Base-by-base conservation (phyloP, 2,113 vertebrate species). In the Channa maculata region DNA sequence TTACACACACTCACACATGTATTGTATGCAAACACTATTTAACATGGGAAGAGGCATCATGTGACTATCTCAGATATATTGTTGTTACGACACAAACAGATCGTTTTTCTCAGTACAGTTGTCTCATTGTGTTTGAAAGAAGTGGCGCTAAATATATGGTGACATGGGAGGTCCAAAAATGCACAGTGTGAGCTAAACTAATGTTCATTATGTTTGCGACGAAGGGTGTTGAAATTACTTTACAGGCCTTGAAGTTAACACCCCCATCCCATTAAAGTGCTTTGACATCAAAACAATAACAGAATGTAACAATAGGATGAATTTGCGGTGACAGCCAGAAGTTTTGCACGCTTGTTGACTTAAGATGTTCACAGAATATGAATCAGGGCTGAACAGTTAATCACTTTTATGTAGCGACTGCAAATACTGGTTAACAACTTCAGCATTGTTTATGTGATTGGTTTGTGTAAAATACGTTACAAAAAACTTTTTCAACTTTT, bases 261-360 rank as follows among this genome's bases (percentile, higher is more conserved):
- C 45, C 76, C 76, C 33, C 14, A 12, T 83, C 54, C 55, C 66
- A 73, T 80, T 71, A 79, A 71, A 84, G 14, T 2, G 44, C 50
- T 70, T 24, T 38, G 14, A 67, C 71, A 77, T 74, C 39, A 68
- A 41, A 72, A 75, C 55, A 72, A 72, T 49, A 68, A 45, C 48
- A 48, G 43, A 48, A 84, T 36, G 57, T 58, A 80, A 71, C 34
- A 51, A 3, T 1, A 2, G 3, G 5, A 48, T 48, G 44, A 55
- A 63, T 69, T 45, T 71, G 71, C 11, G 41, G 49, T 15, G 38
- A 41, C 48, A 8, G 71, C 24, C 38, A 2, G 57, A 53, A 24
- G 51, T 52, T 69, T n/a, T 37, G 51, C 44, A 55, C 36, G 53
- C 44, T 53, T 3, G 49, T 61, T 8, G 11, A n/a, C 24, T 4